These are phyloP conservation scores for Tinamus major DNA, from an alignment of 2,797 vertebrate species.

Conservation along the genomic window DNA sequence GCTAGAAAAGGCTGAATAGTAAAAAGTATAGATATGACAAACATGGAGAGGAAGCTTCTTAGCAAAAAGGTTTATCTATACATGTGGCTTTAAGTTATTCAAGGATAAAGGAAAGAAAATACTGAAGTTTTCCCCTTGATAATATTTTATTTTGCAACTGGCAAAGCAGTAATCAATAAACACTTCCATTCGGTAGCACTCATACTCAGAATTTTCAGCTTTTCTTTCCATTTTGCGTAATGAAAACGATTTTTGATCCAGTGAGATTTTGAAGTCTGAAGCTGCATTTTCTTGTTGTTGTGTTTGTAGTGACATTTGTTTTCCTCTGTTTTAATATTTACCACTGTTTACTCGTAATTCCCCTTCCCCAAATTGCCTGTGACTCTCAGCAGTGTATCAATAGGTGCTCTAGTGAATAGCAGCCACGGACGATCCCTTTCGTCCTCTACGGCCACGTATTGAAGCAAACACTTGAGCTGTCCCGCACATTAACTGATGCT, in stretches of 20 bases:
- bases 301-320: not conserved
- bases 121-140: not conserved
- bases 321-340: conserved; percentile 32
- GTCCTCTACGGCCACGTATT: conserved; percentile 25
- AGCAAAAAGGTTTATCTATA: conserved; percentile 12
- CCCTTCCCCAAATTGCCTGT: conserved; percentile 15
- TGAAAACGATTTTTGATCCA: not conserved
- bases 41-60: not conserved
- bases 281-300: not conserved
- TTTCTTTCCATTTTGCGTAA: not conserved
- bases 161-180: not conserved
- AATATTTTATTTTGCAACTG: conserved; percentile 9
- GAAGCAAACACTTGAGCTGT: not conserved
- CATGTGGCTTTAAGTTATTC: not conserved
- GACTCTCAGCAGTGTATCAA: not conserved
- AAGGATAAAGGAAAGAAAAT: not conserved
- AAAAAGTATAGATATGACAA: not conserved
- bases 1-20: conserved; percentile 24
- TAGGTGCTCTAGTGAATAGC: conserved; percentile 28
- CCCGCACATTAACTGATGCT: conserved; percentile 36
- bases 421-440: not conserved
- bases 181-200: not conserved
- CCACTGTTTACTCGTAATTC: conserved; percentile 47
- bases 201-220: not conserved
- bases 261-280: not conserved